These are phyloP conservation scores for Helogale parvula DNA, from an alignment of 2,113 vertebrate species.

Conservation along the genomic window DNA sequence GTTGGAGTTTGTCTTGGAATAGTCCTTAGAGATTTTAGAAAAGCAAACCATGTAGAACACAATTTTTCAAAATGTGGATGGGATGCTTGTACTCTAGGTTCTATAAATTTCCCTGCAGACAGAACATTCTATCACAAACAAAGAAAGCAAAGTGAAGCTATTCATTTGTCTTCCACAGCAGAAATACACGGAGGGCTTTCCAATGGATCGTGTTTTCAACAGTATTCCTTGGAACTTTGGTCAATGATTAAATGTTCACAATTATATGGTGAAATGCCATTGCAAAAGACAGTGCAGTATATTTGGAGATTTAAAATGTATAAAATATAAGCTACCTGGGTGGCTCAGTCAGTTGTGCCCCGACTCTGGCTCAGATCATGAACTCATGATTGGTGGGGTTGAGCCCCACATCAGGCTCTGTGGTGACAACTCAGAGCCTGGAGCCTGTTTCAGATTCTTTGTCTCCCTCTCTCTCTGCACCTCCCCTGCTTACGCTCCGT, in stretches of 20 bases:
- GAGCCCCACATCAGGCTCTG: too few species aligned
- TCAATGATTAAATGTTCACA: not conserved
- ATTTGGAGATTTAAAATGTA: not conserved
- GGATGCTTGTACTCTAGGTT: not conserved
- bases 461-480: too few species aligned
- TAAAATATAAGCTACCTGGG: not conserved
- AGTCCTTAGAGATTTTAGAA: constrained; percentile 43
- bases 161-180: not conserved
- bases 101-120: not conserved
- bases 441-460: too few species aligned
- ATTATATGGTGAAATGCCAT: not conserved
- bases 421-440: too few species aligned
- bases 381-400: too few species aligned
- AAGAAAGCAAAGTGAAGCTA: not conserved
- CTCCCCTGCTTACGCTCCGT: too few species aligned
- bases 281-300: not conserved
- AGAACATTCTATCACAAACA: not conserved
- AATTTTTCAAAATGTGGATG: not conserved
- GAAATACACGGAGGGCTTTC: not conserved
- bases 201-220: not conserved
- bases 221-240: not conserved
- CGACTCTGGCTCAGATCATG: too few species aligned
- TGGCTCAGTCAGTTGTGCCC: too few species aligned
- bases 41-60: not conserved
- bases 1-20: constrained; percentile 22